Conservation (phyloP, 1,140 invertebrate genomes). For the Nylanderia fulva region DNA sequence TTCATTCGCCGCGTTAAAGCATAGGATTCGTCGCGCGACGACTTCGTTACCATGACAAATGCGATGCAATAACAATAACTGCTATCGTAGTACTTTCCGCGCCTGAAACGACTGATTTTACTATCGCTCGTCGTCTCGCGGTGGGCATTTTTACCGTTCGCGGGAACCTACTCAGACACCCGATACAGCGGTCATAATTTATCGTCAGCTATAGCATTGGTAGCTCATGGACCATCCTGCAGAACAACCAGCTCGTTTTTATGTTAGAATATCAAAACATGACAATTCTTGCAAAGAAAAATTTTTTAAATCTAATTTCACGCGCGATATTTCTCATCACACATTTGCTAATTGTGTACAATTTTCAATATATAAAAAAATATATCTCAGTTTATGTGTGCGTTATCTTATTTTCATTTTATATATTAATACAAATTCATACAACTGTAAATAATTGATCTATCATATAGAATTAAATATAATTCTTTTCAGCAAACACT, state of each 20-base stretch:
- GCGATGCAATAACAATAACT: conserved; percentile 56
- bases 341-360: not conserved
- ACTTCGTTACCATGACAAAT: conserved; percentile 62
- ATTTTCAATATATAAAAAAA: not conserved
- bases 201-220: not conserved
- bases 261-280: not conserved
- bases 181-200: conserved; percentile 46
- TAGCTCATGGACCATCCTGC: conserved; percentile 12
- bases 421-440: too few relatives aligned
- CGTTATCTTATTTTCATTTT: not conserved
- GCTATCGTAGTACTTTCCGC: conserved; percentile 54
- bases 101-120: conserved; percentile 56
- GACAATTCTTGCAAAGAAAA: not conserved
- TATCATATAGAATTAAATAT: not conserved
- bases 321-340: not conserved
- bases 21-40: conserved; percentile 47
- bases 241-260: not conserved
- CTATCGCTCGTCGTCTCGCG: conserved; percentile 55
- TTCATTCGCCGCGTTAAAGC: conserved; percentile 45
- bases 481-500: not conserved
- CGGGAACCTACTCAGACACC: conserved; percentile 8
- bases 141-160: conserved; percentile 48
- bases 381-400: not conserved
- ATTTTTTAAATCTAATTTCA: not conserved
- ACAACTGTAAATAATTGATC: too few relatives aligned